These are phyloP conservation scores for Chrysochloris asiatica DNA, from an alignment of 2,113 vertebrate species.

Conservation along the genomic window DNA sequence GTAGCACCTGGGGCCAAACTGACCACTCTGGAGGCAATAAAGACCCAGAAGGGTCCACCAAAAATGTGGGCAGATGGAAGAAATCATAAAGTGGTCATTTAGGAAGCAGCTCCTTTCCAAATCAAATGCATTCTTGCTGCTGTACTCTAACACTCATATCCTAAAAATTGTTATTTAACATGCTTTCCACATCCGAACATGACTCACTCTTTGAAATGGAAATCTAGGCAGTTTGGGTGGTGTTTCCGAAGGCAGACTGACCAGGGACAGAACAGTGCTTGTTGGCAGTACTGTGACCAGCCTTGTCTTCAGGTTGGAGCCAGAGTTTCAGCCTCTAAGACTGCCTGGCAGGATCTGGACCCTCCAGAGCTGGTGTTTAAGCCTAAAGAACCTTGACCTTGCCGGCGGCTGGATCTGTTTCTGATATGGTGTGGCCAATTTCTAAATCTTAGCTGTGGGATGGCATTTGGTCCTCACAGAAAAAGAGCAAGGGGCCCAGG, in stretches of 20 bases:
- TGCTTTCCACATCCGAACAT: conserved; percentile 70
- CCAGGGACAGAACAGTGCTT: background rate
- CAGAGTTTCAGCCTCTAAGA: conserved; percentile 7
- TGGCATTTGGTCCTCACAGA: conserved; percentile 60
- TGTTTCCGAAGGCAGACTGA: background rate
- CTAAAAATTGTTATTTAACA: conserved; percentile 73
- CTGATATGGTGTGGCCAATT: conserved; percentile 71
- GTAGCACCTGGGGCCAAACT: background rate
- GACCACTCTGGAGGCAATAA: background rate
- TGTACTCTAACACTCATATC: conserved; percentile 68
- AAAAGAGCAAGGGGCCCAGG: conserved; percentile 61
- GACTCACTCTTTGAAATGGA: conserved; percentile 77
- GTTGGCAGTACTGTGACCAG: background rate
- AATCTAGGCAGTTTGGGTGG: conserved; percentile 60
- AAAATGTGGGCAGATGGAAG: conserved; percentile 60
- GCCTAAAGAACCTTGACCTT: conserved; percentile 42
- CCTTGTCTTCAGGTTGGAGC: conserved; percentile 5
- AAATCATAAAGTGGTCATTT: conserved; percentile 57
- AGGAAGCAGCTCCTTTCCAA: conserved; percentile 72
- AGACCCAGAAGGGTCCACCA: background rate
- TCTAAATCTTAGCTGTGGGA: conserved; percentile 73
- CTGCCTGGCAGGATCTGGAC: background rate
- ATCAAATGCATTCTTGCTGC: conserved; percentile 60
- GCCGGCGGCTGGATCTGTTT: conserved; percentile 58
- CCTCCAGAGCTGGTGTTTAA: background rate